Conservation (phyloP, 2,888 invertebrate species). For the Neria commutata region DNA sequence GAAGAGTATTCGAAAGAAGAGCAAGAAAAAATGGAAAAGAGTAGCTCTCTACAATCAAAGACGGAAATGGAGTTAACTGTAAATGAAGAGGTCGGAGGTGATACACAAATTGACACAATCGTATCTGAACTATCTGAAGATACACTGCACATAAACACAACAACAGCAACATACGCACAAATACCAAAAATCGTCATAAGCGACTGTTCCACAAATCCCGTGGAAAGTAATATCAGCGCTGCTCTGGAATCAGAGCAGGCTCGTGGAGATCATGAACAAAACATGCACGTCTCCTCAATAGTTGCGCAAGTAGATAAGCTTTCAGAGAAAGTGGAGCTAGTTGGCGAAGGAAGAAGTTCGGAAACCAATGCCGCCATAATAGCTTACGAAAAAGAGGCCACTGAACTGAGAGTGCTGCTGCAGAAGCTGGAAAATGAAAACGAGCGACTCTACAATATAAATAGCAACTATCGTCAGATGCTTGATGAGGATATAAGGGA, state of each 20-base stretch:
- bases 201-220: background rate
- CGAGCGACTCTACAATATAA: constrained; percentile 32
- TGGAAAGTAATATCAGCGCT: background rate
- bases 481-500: constrained; percentile 20
- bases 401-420: constrained; percentile 37
- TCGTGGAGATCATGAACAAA: constrained; percentile 8
- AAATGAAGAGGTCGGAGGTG: too few relatives aligned
- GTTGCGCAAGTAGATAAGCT: background rate
- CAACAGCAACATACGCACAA: too few relatives aligned
- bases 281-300: background rate
- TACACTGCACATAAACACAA: too few relatives aligned
- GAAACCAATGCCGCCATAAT: constrained; percentile 15
- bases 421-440: constrained; percentile 44
- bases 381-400: constrained; percentile 40
- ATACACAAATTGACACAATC: too few relatives aligned
- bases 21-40: too few relatives aligned
- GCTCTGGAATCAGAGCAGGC: constrained; percentile 6
- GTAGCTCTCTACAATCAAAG: too few relatives aligned
- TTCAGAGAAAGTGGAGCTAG: background rate
- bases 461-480: constrained; percentile 15
- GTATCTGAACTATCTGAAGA: too few relatives aligned
- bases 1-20: too few relatives aligned
- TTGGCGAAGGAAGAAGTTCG: background rate
- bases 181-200: background rate
- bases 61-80: too few relatives aligned